Evolutionary conservation across 2,888 invertebrate species (phyloP).

Genomic region (Tuta absoluta): DNA sequence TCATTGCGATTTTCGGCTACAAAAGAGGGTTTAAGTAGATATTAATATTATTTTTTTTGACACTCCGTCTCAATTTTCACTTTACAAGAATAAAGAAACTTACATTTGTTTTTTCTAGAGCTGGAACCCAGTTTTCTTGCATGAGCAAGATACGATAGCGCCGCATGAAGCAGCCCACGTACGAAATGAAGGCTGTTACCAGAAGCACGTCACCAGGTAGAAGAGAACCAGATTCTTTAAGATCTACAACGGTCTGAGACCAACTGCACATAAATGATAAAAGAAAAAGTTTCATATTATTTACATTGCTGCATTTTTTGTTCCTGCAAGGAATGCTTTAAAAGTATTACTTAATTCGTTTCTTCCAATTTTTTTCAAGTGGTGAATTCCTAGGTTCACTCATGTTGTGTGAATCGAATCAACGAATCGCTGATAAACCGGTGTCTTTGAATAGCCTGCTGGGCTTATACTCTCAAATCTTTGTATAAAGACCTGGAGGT

Average conservation of each 20-base stretch:
- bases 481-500: no score
- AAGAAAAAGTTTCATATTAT: no score
- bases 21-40: neutral
- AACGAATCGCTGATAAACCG: no score
- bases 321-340: no score
- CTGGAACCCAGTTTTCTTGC: conserved; percentile 90
- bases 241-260: conserved; percentile 77
- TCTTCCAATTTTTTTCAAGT: no score
- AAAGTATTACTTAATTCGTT: no score
- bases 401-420: no score
- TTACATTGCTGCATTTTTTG: no score
- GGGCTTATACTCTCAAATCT: no score
- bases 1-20: conserved; percentile 88
- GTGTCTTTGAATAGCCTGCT: no score
- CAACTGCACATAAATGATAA: conserved; percentile 50
- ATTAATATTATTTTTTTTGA: conserved; percentile 1
- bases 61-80: no score
- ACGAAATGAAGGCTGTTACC: conserved; percentile 96
- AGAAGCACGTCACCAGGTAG: conserved; percentile 94
- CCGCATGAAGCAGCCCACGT: conserved; percentile 96
- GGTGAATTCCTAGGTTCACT: no score
- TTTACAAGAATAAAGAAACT: conserved; percentile 34
- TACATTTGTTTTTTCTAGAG: conserved; percentile 84
- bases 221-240: conserved; percentile 86
- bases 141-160: conserved; percentile 90